A percentile compares a stretch with the other conserved stretches of the same genome.
Evolutionary conservation across 2,888 invertebrate genomes (phyloP).

Genomic region (Nasonia oneida): DNA sequence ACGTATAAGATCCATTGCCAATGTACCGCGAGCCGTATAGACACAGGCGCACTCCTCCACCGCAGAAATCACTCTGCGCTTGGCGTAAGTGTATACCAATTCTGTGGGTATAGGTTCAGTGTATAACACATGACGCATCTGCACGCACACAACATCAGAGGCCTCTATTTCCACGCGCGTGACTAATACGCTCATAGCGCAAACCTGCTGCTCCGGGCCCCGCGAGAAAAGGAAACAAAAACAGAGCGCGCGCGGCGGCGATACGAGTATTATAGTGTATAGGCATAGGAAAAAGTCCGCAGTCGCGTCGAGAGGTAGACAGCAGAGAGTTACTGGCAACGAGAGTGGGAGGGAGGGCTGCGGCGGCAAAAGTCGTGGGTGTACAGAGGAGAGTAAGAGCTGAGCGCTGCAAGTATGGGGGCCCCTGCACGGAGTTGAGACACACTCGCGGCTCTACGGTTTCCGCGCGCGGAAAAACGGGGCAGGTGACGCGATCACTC

Average conservation of each 20-base stretch:
- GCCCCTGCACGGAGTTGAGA: conserved; percentile 24
- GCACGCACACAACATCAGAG: not conserved
- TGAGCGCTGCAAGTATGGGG: conserved; percentile 42
- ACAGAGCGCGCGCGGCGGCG: conserved; percentile 17
- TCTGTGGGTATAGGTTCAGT: not conserved
- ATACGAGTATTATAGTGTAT: not conserved
- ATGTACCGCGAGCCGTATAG: not conserved
- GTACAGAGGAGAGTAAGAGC: conserved; percentile 20
- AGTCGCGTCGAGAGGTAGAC: too few relatives aligned
- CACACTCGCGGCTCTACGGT: not conserved
- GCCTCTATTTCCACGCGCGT: conserved; percentile 6
- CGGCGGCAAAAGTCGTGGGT: conserved; percentile 44
- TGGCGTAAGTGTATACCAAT: not conserved
- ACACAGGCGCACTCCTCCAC: not conserved
- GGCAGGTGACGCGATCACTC: conserved; percentile 64
- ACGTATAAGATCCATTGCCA: not conserved
- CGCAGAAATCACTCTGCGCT: not conserved
- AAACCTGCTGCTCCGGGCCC: conserved; percentile 24
- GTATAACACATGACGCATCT: not conserved
- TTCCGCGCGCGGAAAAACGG: conserved; percentile 59
- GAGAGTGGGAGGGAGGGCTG: not conserved
- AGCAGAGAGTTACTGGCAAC: too few relatives aligned
- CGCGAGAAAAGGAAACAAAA: conserved; percentile 24
- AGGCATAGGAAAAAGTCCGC: too few relatives aligned
- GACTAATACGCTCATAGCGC: conserved; percentile 26